These are phyloP conservation scores for Xylophagus ater DNA, from an alignment of 2,888 invertebrate genomes.

Conservation along the genomic window DNA sequence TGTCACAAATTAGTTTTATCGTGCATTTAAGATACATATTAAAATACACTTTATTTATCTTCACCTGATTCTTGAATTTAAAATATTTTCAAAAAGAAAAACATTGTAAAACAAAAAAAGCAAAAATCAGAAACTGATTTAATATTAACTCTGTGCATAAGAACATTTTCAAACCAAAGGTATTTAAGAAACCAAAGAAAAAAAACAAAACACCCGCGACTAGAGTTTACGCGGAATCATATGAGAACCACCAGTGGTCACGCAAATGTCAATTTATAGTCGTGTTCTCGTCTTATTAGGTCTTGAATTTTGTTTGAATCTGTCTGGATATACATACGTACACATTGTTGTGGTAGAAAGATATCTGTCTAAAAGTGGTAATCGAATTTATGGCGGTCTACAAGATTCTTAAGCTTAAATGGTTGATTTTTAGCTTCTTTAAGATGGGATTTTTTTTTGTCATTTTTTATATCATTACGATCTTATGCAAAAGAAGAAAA, in stretches of 20 bases:
- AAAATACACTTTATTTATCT: conserved; percentile 12
- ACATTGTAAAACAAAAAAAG: no score
- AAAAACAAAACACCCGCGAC: no score
- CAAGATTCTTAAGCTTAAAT: conserved; percentile 7
- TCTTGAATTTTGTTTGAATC: neutral
- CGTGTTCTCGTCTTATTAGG: conserved; percentile 5
- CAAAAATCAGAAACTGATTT: no score
- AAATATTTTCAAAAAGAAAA: no score
- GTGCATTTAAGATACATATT: conserved; percentile 13
- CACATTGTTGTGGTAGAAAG: neutral
- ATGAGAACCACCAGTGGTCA: conserved; percentile 13
- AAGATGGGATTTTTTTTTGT: neutral
- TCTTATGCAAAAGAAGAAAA: no score
- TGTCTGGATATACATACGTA: conserved; percentile 4
- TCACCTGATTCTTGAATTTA: neutral
- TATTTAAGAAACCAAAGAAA: no score
- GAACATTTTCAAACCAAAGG: no score
- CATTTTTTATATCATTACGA: conserved; percentile 1
- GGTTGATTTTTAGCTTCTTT: conserved; percentile 5
- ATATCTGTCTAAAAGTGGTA: conserved; percentile 7
- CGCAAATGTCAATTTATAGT: conserved; percentile 15
- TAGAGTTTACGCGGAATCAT: no score
- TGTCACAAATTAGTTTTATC: conserved; percentile 15
- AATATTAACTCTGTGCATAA: no score
- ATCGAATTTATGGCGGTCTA: conserved; percentile 15